phyloP scores from a whole-genome alignment of 2,888 invertebrate genomes.

The Microctonus aethiopoides region DNA sequence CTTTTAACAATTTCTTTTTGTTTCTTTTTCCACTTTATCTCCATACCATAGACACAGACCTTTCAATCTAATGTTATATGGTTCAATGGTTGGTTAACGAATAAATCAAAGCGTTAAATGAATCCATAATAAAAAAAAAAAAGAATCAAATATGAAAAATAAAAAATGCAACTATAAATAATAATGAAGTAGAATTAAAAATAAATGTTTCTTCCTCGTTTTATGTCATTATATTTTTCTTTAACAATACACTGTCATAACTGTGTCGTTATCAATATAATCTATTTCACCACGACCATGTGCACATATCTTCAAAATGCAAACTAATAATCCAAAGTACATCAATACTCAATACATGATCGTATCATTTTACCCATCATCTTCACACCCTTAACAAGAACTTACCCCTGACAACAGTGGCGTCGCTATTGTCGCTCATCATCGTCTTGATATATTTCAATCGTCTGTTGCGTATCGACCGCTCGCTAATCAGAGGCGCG shows the following conservation, averaged over 20 bases:
- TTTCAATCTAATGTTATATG: too few relatives aligned
- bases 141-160: too few relatives aligned
- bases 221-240: not conserved
- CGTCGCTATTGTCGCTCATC: constrained; percentile 25
- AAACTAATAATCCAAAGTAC: not conserved
- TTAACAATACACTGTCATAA: constrained; percentile 1
- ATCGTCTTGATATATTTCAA: not conserved
- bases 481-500: constrained; percentile 18
- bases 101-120: too few relatives aligned
- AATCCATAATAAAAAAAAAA: too few relatives aligned
- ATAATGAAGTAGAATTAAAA: not conserved
- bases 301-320: not conserved
- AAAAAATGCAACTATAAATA: too few relatives aligned
- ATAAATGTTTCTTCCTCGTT: not conserved
- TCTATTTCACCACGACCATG: constrained; percentile 19
- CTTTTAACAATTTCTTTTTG: not conserved
- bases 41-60: too few relatives aligned
- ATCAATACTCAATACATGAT: not conserved
- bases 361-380: not conserved
- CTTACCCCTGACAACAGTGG: constrained; percentile 1
- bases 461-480: constrained; percentile 25
- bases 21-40: too few relatives aligned
- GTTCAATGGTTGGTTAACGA: too few relatives aligned
- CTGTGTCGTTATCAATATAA: constrained; percentile 16
- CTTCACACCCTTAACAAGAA: constrained; percentile 5